These are phyloP conservation scores for Muscicapa comitata DNA, from an alignment of 2,797 vertebrate species.

Conservation along the genomic window DNA sequence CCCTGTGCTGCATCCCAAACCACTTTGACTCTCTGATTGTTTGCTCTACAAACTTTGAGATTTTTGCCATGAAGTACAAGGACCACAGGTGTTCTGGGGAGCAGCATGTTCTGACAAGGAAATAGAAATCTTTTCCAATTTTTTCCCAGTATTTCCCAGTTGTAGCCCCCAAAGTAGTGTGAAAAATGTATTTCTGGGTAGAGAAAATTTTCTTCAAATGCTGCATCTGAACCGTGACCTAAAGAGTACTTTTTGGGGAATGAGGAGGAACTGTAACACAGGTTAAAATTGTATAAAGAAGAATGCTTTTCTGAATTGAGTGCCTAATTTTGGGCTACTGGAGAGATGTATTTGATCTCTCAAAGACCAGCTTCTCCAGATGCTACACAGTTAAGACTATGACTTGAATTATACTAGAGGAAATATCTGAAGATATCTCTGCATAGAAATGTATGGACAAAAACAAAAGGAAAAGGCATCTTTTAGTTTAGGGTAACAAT, in stretches of 20 bases:
- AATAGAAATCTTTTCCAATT: not conserved
- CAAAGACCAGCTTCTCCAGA: not conserved
- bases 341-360: not conserved
- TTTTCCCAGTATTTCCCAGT: not conserved
- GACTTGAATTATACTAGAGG: not conserved
- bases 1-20: not conserved
- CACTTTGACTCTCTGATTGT: not conserved
- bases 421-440: not conserved
- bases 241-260: not conserved
- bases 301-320: not conserved
- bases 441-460: not conserved
- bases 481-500: not conserved
- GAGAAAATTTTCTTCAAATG: not conserved
- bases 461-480: not conserved
- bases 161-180: not conserved
- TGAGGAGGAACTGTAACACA: not conserved
- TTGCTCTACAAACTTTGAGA: not conserved
- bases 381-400: not conserved
- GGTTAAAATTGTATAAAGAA: not conserved
- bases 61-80: not conserved
- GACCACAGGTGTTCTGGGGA: not conserved
- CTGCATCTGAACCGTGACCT: not conserved
- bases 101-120: not conserved
- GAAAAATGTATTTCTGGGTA: not conserved
- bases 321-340: not conserved